Evolutionary conservation across 2,797 vertebrate species (phyloP), one percentile per base, ranked within the genome.

Genomic region (Mallotus villosus): DNA sequence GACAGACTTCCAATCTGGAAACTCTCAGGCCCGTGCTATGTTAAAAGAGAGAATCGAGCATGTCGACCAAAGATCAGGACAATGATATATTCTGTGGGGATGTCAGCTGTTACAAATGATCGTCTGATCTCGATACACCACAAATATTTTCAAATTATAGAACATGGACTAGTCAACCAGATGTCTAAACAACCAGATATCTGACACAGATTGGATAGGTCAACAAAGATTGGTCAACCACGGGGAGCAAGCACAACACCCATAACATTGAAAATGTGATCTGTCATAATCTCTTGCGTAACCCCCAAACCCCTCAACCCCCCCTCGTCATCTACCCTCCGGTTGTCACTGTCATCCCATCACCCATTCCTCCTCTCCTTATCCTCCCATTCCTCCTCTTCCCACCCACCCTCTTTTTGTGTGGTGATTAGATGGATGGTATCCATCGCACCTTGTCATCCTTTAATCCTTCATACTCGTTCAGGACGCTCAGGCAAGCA

Each of bases 401-500:
- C 70, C 32, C 62, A 19, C 57, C 9, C 7, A 17, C 51, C 32
- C 63, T 24, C 41, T 46, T 46, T 46, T 14, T 46, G 41, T 46
- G 41, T 46, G 41, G 11, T 46, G 41, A 41, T 41, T 41, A 9
- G 37, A 46, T 55, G 51, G 51, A n/a, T n/a, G 19, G 51, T 4
- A 55, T n/a, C 16, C 5, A 55, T 17, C 1, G 6, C 1, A 51
- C 32, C 68, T 73, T 67, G 64, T 55, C 65, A 34, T 29, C 71
- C 58, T 29, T 58, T 64, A 77, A 64, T 27, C 61, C 79, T 74
- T 51, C 41, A 14, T 46, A 41, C 58, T 77, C 71, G 37, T 65
- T 78, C 76, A 78, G 68, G 64, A 58, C 19, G 19, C 60, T 75
- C 65, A 68, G 81, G 87, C 86, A 87, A n/a, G 51, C 51, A 46